Evolutionary conservation across 2,113 vertebrate species (phyloP), one percentile per base, ranked within the genome.

Genomic region (Nyctereutes procyonoides): DNA sequence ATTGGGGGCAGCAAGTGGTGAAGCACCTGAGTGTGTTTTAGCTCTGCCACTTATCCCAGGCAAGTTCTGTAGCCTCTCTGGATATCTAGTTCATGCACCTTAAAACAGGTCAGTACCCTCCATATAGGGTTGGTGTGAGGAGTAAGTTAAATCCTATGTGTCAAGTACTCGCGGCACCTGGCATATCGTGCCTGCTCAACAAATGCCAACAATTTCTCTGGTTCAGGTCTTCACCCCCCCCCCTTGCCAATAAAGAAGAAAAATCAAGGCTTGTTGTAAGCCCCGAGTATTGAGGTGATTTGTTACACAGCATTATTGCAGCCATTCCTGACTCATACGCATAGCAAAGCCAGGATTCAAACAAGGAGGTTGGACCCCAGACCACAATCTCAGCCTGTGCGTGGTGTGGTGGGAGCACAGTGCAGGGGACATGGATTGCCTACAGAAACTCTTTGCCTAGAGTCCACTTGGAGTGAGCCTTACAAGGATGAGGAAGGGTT

Each of bases 361-460:
- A 63, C 28, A 14, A 5, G 11, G 48, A 24, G 16, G 51, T 71
- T 19, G 67, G 30, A 35, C 32, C 87, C 30, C 9, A 63, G 82
- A 28, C 74, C 53, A 53, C 14, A 7, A 16, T 62, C 19, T 60
- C 79, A 32, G 43, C 63, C 63, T 30, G 3, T 8, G 17, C 13
- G 4, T 2, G 26, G 16, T 11, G 15, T 10, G 24, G 30, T 2
- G 53, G 24, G 16, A 17, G 4, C n/a, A 5, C 1, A 0, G 3
- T 0, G 32, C 26, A 20, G n/a, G 13, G 65, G 58, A 30, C 12
- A 28, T n/a, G 13, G 43, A 17, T 53, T 96, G 63, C 84, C 58
- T 32, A 22, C 58, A 85, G 51, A 85, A 28, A 56, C 19, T 90
- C 51, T 15, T 43, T 76, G 22, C 73, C 67, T 30, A 58, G 19